Evolutionary conservation across 2,888 invertebrate species (phyloP).

Genomic region (Caenorhabditis angaria): DNA sequence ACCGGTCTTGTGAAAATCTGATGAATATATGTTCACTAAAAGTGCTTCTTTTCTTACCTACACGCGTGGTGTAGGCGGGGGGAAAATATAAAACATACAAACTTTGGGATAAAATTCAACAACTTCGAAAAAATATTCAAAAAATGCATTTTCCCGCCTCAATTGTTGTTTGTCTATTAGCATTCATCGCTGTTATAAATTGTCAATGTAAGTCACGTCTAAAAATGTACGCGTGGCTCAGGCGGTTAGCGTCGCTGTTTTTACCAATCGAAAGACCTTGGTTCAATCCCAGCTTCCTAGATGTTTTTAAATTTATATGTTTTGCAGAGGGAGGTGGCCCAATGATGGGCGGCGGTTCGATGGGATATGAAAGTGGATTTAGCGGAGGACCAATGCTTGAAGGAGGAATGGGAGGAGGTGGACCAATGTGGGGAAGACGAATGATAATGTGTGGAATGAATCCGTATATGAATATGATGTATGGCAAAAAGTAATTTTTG

Average conservation of each 20-base stretch:
- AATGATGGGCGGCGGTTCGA: background rate
- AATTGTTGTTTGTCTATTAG: background rate
- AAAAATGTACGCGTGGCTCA: no score
- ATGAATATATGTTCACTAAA: no score
- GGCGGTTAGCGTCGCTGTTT: no score
- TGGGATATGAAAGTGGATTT: background rate
- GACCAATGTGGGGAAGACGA: background rate
- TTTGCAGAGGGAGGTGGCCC: background rate
- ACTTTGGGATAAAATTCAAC: no score
- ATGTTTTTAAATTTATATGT: no score
- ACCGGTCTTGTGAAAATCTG: no score
- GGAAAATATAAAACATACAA: no score
- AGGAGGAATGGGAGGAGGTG: background rate
- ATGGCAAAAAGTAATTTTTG: background rate
- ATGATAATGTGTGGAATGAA: background rate
- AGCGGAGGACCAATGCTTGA: background rate
- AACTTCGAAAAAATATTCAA: no score
- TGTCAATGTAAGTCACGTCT: background rate
- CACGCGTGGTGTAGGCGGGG: no score
- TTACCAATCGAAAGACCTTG: no score
- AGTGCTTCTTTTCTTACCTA: no score
- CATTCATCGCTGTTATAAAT: background rate
- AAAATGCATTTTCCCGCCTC: background rate
- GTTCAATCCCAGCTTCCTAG: no score
- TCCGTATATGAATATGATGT: background rate